Base-by-base conservation (phyloP, 2,888 invertebrate genomes). In the Heliconius erato region DNA sequence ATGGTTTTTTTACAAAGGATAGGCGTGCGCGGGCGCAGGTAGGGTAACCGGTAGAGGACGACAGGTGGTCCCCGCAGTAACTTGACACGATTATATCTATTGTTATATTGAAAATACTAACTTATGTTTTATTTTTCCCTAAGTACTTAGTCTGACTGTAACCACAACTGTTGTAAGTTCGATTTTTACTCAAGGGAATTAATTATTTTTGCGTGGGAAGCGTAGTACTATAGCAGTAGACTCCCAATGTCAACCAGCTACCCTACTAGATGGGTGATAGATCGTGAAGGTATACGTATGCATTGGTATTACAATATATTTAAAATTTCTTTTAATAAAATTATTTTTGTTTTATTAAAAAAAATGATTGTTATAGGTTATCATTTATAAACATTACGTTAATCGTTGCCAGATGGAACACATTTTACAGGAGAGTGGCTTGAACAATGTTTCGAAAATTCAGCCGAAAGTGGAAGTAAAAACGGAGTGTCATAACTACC, bases 21-120 rank as follows among this genome's bases (percentile, higher is more conserved):
- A n/a, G 44, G 49, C 72, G 68, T 80, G 80, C 74, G 67, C 84
- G 74, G 32, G 78, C 78, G 78, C 78, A 78, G 78, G 78, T 76
- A 76, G 63, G 83, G 83, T 84, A 80, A 84, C 79, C 74, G 74
- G 84, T 81, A 74, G 59, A 69, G 49, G 74, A 32, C 71, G 84
- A 81, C 86, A 84, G 84, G 82, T 84, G 84, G 82, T 69, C 77
- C 32, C 35, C 74, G n/a, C 49, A 23, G 59, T 28, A 71, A 74
- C 74, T 68, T 63, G 32, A 79, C 79, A 79, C 54, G 23, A 12
- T 68, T 63, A 26, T 63, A 3, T 40, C 54, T 74, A 76, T 44
- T 74, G 67, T 54, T 65, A 76, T 26, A 59, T 79, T 79, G 63
- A 80, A 40, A 26, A 65, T 54, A 54, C 23, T 54, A 79, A 28